phyloP scores from a whole-genome alignment of 1,140 invertebrate genomes.

The Aphis craccivora region DNA sequence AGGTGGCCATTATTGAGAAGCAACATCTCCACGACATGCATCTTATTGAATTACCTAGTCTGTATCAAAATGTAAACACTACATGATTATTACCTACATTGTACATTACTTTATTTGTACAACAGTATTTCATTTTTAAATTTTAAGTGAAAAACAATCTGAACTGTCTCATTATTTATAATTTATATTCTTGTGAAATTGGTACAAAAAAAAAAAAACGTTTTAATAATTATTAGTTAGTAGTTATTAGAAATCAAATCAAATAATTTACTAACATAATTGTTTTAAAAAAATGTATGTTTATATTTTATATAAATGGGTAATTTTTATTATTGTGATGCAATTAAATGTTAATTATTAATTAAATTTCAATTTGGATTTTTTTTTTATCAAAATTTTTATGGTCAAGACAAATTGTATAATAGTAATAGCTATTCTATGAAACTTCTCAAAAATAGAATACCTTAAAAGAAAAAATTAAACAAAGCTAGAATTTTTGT shows the following conservation, averaged over 20 bases:
- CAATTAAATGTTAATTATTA: not conserved
- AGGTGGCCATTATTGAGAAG: constrained; percentile 61
- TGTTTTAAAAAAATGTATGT: not conserved
- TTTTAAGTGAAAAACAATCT: not conserved
- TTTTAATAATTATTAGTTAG: not conserved
- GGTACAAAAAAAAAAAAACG: not conserved
- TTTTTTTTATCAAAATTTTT: not conserved
- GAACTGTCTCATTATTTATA: not conserved
- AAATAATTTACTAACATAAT: not conserved
- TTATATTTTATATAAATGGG: not conserved
- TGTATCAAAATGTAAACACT: constrained; percentile 38
- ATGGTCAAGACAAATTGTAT: not conserved
- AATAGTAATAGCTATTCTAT: not conserved
- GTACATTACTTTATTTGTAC: constrained; percentile 31
- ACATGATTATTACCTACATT: not conserved
- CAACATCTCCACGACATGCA: constrained; percentile 60
- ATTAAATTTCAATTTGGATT: not conserved
- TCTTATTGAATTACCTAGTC: constrained; percentile 59
- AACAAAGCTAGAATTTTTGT: not conserved
- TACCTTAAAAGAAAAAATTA: not conserved
- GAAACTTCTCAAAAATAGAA: not conserved
- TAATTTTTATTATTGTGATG: not conserved
- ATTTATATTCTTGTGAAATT: not conserved
- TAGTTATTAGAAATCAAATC: not conserved
- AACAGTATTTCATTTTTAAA: constrained; percentile 12